A percentile compares a stretch with the other conserved stretches of the same genome.
Evolutionary conservation across 30 jellyfish, hydroid and myxozoan species (phyloP).

Genomic region (Nemopilema nomurai): DNA sequence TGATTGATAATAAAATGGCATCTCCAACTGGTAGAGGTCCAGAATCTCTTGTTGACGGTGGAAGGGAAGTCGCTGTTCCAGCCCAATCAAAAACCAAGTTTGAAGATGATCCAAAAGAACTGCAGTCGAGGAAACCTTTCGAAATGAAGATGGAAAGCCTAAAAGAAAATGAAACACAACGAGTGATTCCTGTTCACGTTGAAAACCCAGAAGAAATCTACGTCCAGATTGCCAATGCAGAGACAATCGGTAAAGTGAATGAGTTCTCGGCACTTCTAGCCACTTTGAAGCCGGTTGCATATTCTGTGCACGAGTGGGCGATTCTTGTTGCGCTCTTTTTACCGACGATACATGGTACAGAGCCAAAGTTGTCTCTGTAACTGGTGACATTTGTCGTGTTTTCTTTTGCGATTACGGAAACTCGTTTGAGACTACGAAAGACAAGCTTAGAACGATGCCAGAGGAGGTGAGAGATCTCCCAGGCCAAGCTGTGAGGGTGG

Average conservation of each 20-base stretch:
- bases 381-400: constrained; percentile 12
- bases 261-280: constrained; percentile 13
- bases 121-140: constrained; percentile 2
- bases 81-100: too few relatives aligned
- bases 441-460: constrained; percentile 49
- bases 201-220: constrained; percentile 55
- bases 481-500: constrained; percentile 53
- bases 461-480: constrained; percentile 50
- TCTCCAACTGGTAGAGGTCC: too few relatives aligned
- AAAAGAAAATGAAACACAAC: neutral
- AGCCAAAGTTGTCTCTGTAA: constrained; percentile 39
- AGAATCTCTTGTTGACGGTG: too few relatives aligned
- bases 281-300: constrained; percentile 1
- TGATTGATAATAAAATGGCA: constrained; percentile 34
- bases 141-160: neutral
- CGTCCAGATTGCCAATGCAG: constrained; percentile 51
- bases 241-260: constrained; percentile 10
- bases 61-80: too few relatives aligned
- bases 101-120: neutral
- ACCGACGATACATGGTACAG: constrained; percentile 67
- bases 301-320: constrained; percentile 5
- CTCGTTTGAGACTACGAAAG: constrained; percentile 30
- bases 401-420: constrained; percentile 86
- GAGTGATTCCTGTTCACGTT: constrained; percentile 40
- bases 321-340: constrained; percentile 46